These are phyloP conservation scores for Psittacula echo DNA, from an alignment of 2,797 vertebrate genomes.

Conservation along the genomic window DNA sequence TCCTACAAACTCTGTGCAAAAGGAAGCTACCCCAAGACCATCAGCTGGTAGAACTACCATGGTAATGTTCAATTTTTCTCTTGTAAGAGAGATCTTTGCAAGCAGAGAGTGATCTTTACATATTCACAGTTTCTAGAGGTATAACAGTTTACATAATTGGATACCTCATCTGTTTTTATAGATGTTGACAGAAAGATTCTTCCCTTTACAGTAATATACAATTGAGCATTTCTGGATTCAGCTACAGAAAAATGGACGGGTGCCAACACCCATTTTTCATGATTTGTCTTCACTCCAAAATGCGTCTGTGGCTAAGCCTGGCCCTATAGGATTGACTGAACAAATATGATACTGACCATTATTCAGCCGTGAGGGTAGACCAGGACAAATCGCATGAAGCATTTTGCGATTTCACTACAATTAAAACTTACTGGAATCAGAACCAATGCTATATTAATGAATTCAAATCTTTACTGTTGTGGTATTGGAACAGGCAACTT, in stretches of 20 bases:
- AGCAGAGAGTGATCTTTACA: neutral
- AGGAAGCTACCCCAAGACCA: neutral
- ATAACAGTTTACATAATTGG: neutral
- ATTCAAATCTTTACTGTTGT: conserved; percentile 21
- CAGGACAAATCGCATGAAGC: conserved; percentile 23
- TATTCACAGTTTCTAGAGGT: neutral
- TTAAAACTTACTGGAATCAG: conserved; percentile 34
- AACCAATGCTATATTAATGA: neutral
- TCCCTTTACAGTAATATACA: conserved; percentile 28
- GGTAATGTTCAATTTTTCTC: neutral
- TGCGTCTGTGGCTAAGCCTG: neutral
- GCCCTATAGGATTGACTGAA: neutral
- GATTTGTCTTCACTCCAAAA: neutral
- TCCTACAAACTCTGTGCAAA: neutral
- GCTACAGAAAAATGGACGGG: neutral
- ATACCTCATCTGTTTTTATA: neutral
- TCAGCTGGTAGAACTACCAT: neutral
- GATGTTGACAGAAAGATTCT: conserved; percentile 35
- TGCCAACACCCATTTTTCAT: conserved; percentile 6
- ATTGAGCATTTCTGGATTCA: conserved; percentile 30
- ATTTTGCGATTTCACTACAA: conserved; percentile 11
- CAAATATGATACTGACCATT: neutral
- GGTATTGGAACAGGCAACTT: conserved; percentile 47
- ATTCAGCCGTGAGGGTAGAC: neutral
- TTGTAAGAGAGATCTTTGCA: neutral